Base-by-base conservation (phyloP, 2,888 invertebrate genomes). In the Anorthoa munda region DNA sequence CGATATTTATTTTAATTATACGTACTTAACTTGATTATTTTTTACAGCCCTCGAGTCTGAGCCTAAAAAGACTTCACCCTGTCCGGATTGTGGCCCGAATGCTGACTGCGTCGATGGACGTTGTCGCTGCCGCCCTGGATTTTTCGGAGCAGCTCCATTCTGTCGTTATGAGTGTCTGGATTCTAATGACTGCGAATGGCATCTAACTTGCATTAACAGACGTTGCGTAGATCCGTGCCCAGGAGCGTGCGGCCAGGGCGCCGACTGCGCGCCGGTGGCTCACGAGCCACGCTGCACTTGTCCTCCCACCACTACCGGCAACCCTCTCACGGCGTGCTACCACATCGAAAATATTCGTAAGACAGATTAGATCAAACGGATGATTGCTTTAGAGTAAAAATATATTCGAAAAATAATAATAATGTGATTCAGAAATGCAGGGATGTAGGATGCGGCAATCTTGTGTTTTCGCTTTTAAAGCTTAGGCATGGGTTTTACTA, bases 201-300 rank as follows among this genome's bases (percentile, higher is more conserved):
- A 97, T 86, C 97, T 97, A 79, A 97, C 98, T 55, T 98, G 98
- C 85, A 94, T 97, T 61, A 97, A 97, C 87, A 97, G 97, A 88
- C 98, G 97, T 91, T 98, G 98, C 89, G 94, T 97, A 77, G 97
- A 98, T 90, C 98, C 98, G 7, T 98, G 98, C 88, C 97, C 97
- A 0, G 98, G 98, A 79, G 97, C 97, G 45, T 98, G 98, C 90
- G 98, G 98, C 26, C 97, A 96, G 84, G 97, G 97, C 88, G 98
- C 98, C 2, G 94, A 97, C 69, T 98, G 98, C 90, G 97, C 97
- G 79, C 97, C 98, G 13, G 94, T 97, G 21, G 97, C 97, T 85
- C 98, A 98, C 91, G 94, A 97, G 81, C 98, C 98, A 12, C 97
- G 96, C 85, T 98, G 98, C 91, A 97, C 96, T 83, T 98, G 98